Evolutionary conservation across 2,797 vertebrate genomes (phyloP).

Genomic region (Anguilla anguilla): DNA sequence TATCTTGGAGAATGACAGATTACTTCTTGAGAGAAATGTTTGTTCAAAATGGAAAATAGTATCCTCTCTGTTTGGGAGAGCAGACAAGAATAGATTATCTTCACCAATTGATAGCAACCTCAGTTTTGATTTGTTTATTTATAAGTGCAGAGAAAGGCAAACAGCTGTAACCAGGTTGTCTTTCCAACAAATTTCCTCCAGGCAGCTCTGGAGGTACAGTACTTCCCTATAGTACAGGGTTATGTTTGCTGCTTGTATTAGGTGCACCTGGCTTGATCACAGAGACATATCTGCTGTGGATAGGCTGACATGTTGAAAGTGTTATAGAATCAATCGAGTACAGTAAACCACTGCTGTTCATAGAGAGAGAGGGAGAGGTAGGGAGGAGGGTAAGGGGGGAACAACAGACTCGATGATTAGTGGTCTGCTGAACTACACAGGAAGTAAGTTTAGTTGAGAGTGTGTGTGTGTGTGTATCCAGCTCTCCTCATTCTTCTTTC

Average conservation of each 20-base stretch:
- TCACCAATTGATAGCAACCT: neutral
- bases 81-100: neutral
- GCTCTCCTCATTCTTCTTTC: too few species aligned
- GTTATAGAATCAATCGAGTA: too few species aligned
- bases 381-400: slow-evolving; percentile 41
- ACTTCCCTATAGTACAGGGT: neutral
- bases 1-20: neutral
- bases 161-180: too few species aligned
- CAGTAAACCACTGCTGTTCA: too few species aligned
- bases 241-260: neutral
- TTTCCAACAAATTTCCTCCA: too few species aligned
- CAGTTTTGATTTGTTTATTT: neutral
- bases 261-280: neutral
- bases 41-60: neutral
- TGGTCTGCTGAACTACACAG: slow-evolving; percentile 77
- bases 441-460: slow-evolving; percentile 68
- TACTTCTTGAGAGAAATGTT: neutral
- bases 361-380: slow-evolving; percentile 16
- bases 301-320: neutral
- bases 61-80: neutral
- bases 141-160: too few species aligned
- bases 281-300: neutral
- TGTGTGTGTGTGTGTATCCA: too few species aligned
- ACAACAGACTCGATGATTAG: slow-evolving; percentile 78
- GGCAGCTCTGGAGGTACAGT: neutral